Conservation (phyloP, 2,888 invertebrate genomes). For the Griposia aprilina region DNA sequence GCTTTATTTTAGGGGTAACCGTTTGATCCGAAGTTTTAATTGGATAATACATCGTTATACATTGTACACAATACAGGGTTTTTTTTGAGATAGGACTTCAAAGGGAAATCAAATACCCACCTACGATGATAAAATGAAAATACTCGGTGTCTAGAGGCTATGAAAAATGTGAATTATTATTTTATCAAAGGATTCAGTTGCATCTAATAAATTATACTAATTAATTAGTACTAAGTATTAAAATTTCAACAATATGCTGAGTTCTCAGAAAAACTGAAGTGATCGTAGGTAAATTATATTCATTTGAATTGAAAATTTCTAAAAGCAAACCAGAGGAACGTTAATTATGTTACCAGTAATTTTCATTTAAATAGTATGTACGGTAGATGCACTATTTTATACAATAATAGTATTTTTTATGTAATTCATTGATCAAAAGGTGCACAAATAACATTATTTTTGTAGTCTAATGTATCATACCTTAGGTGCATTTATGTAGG, state of each 20-base stretch:
- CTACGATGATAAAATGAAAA: not conserved
- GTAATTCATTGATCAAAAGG: not conserved
- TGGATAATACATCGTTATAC: slow-evolving; percentile 11
- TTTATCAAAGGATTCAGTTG: not conserved
- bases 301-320: not conserved
- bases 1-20: slow-evolving; percentile 30
- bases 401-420: not conserved
- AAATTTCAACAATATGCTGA: not conserved
- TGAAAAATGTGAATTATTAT: not conserved
- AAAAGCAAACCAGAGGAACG: not conserved
- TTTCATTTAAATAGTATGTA: not conserved
- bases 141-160: too few species aligned
- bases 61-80: not conserved
- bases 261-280: not conserved
- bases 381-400: not conserved
- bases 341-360: not conserved
- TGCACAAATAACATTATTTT: not conserved
- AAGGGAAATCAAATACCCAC: not conserved
- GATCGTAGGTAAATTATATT: not conserved
- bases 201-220: not conserved
- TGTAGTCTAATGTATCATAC: too few species aligned
- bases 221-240: not conserved
- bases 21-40: slow-evolving; percentile 39
- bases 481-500: not conserved
- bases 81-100: not conserved